phyloP scores from a whole-genome alignment of 2,113 vertebrate species.

The Callionymus lyra region DNA sequence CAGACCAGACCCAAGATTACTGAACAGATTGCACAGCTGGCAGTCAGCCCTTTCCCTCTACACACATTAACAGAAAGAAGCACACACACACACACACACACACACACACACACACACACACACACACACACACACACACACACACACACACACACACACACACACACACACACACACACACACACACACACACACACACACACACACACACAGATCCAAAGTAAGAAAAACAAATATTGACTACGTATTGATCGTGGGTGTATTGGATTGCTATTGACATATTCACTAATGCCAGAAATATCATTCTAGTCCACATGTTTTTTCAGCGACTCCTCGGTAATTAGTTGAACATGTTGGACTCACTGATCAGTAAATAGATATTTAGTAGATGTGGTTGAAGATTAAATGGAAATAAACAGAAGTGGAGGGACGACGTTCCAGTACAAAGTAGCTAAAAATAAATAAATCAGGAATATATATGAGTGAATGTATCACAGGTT shows the following conservation, averaged over 20 bases:
- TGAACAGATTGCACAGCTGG: constrained; percentile 64
- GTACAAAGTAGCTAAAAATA: too few relatives aligned
- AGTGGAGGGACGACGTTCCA: too few relatives aligned
- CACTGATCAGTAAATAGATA: too few relatives aligned
- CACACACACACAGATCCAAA: constrained; percentile 15
- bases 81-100: constrained; percentile 18
- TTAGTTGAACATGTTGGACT: constrained; percentile 2
- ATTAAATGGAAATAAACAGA: too few relatives aligned
- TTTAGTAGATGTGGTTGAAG: too few relatives aligned
- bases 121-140: constrained; percentile 17
- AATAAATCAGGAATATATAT: too few relatives aligned
- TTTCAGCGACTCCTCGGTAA: constrained; percentile 9
- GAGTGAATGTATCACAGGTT: too few relatives aligned
- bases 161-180: constrained; percentile 18
- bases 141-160: constrained; percentile 24
- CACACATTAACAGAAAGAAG: constrained; percentile 16
- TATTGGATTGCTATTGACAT: constrained; percentile 45
- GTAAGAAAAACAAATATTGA: constrained; percentile 53
- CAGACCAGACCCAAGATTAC: constrained; percentile 61
- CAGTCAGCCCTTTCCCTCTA: constrained; percentile 49
- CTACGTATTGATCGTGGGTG: constrained; percentile 50
- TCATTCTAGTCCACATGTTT: constrained; percentile 39
- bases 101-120: too few relatives aligned
- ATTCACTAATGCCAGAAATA: constrained; percentile 37
- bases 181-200: constrained; percentile 19